These are phyloP conservation scores for Sapajus apella DNA, from an alignment of 2,113 vertebrate genomes.

Conservation along the genomic window DNA sequence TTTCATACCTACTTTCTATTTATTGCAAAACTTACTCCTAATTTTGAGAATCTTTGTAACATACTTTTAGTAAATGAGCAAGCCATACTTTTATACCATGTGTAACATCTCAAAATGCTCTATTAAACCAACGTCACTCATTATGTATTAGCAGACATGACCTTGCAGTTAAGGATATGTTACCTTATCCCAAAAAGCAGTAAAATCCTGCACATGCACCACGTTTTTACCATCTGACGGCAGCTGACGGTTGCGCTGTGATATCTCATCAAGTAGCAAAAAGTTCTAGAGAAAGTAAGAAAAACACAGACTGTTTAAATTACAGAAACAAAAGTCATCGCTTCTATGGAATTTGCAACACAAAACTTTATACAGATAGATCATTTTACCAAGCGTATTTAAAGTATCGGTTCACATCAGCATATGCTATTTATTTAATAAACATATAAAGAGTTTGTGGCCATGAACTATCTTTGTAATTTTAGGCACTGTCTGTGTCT, in stretches of 20 bases:
- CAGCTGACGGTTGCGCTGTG: background rate
- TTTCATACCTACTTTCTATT: background rate
- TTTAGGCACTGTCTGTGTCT: background rate
- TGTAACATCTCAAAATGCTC: background rate
- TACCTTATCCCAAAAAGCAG: conserved; percentile 76
- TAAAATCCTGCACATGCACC: conserved; percentile 58
- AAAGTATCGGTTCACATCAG: background rate
- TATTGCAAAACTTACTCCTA: background rate
- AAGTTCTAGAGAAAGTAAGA: conserved; percentile 55
- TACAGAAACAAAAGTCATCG: background rate
- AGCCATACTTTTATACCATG: background rate
- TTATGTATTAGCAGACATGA: background rate
- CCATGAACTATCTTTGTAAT: background rate
- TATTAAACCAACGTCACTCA: too few species aligned
- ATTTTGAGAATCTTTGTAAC: background rate
- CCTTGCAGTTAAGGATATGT: background rate
- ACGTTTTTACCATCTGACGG: conserved; percentile 33
- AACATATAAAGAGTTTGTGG: background rate
- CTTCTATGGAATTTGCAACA: background rate
- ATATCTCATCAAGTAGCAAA: conserved; percentile 66
- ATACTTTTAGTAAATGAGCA: background rate
- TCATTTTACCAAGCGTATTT: background rate
- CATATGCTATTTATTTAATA: background rate
- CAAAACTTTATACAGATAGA: background rate
- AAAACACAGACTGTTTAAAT: background rate